Evolutionary conservation across 2,113 vertebrate species (phyloP).

Genomic region (Lasiurus borealis): DNA sequence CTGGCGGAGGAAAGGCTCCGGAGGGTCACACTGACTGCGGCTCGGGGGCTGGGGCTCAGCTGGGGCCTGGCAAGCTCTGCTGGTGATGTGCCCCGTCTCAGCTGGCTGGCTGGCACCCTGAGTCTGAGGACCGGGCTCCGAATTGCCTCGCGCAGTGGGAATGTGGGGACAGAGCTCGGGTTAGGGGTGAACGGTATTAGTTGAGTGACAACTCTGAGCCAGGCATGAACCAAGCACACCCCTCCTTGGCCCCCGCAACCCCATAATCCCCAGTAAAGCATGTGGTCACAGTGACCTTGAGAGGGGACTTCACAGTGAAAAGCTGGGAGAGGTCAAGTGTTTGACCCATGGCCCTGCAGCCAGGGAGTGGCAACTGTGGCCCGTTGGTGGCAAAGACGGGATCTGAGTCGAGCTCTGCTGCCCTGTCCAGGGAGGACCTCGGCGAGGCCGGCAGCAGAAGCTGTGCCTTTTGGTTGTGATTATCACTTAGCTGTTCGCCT

Average conservation of each 20-base stretch:
- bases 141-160: neutral
- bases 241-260: too few relatives aligned
- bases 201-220: accelerated
- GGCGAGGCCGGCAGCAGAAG: neutral
- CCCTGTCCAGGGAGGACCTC: neutral
- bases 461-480: neutral
- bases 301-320: neutral
- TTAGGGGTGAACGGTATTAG: neutral
- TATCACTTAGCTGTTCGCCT: neutral
- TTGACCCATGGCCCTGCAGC: neutral
- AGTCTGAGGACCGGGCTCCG: neutral
- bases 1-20: accelerated
- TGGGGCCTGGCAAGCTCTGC: neutral
- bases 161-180: neutral
- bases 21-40: accelerated
- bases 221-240: neutral
- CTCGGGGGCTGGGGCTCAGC: neutral
- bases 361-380: neutral
- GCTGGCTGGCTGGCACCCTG: neutral
- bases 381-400: neutral
- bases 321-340: neutral
- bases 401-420: too few relatives aligned
- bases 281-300: neutral
- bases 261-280: accelerated
- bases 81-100: neutral